A percentile compares a stretch with the other conserved stretches of the same genome.
Evolutionary conservation across 92 coral and sea anemone species (phyloP).

Genomic region (Parazoanthus darwini): DNA sequence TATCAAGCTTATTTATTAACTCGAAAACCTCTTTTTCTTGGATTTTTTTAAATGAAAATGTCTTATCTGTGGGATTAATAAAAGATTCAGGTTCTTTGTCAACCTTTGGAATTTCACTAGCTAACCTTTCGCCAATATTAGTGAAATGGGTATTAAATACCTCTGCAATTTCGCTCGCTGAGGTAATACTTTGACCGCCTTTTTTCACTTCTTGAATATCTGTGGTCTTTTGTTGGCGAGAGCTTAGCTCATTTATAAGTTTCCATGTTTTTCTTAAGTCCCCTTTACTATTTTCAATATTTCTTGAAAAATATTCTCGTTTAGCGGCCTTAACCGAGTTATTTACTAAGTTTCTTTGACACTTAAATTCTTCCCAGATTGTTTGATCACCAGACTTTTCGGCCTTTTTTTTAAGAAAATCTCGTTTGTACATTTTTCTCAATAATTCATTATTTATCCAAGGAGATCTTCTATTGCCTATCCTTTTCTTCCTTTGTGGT

Average conservation of each 20-base stretch:
- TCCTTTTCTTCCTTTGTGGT: constrained; percentile 20
- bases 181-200: constrained; percentile 20
- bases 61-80: background rate
- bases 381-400: constrained; percentile 36
- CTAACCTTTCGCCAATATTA: background rate
- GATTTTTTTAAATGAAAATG: background rate
- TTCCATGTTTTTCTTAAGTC: constrained; percentile 48
- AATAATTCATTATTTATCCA: constrained; percentile 27
- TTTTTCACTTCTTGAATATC: constrained; percentile 25
- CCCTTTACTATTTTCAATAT: constrained; percentile 38
- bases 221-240: constrained; percentile 38
- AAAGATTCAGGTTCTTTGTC: background rate
- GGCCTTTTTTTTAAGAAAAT: constrained; percentile 44
- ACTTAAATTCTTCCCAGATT: constrained; percentile 31
- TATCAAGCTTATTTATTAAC: constrained; percentile 22
- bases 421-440: constrained; percentile 29
- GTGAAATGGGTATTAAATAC: background rate
- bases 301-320: constrained; percentile 41
- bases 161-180: background rate
- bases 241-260: constrained; percentile 33
- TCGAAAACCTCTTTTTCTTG: background rate
- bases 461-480: constrained; percentile 28
- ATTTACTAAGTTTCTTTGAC: constrained; percentile 46
- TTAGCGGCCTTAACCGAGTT: constrained; percentile 43
- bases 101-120: background rate